Conservation (phyloP, 2,888 invertebrate genomes). For the Digitonthophagus gazella region DNA sequence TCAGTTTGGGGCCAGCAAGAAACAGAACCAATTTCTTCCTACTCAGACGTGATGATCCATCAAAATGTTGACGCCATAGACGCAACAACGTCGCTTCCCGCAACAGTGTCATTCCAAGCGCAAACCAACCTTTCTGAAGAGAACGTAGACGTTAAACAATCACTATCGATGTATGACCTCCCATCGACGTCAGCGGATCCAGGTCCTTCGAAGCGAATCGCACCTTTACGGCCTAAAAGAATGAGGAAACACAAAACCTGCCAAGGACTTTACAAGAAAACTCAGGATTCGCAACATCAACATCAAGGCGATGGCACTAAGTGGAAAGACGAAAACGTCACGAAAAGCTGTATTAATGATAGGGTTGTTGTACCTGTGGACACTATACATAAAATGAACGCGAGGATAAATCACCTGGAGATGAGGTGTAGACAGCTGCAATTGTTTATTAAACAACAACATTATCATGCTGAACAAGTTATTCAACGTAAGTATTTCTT, state of each 20-base stretch:
- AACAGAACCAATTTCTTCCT: constrained; percentile 20
- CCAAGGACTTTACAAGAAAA: constrained; percentile 37
- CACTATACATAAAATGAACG: constrained; percentile 45
- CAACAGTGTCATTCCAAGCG: constrained; percentile 23
- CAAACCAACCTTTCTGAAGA: neutral
- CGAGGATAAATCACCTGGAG: constrained; percentile 54
- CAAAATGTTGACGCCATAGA: constrained; percentile 8
- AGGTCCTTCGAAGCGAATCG: constrained; percentile 37
- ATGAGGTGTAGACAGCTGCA: constrained; percentile 63
- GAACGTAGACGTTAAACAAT: constrained; percentile 22
- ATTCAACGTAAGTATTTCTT: constrained; percentile 63
- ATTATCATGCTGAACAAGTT: constrained; percentile 62
- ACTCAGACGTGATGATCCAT: constrained; percentile 20
- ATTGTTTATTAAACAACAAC: constrained; percentile 62
- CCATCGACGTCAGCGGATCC: constrained; percentile 40
- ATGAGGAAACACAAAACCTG: constrained; percentile 45
- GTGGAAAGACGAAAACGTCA: constrained; percentile 25
- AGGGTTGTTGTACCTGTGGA: constrained; percentile 42
- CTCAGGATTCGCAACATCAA: constrained; percentile 20
- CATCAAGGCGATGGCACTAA: constrained; percentile 17
- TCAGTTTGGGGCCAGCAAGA: constrained; percentile 35
- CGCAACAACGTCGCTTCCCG: constrained; percentile 23
- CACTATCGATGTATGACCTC: constrained; percentile 32
- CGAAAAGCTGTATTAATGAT: constrained; percentile 23
- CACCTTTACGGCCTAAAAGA: constrained; percentile 47